Conservation (phyloP, 1,140 invertebrate species). For the Heliothis subflexa region DNA sequence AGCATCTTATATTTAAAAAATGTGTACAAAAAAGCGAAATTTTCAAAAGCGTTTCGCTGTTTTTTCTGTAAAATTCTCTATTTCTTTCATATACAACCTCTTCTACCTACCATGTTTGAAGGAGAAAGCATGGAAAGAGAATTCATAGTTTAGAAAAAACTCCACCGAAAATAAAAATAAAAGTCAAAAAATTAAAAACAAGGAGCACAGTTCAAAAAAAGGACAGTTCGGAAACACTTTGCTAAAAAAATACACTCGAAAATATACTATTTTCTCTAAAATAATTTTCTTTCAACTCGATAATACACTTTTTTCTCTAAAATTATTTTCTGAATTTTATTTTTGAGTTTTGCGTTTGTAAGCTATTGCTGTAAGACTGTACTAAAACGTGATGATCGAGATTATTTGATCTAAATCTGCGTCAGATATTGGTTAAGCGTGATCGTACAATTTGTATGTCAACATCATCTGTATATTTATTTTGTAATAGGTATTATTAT, state of each 20-base stretch:
- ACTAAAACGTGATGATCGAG: not conserved
- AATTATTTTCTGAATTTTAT: not conserved
- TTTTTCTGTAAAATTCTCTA: constrained; percentile 61
- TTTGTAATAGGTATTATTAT: not conserved
- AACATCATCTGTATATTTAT: not conserved
- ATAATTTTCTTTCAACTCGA: not conserved
- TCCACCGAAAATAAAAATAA: constrained; percentile 46
- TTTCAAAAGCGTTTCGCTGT: constrained; percentile 12
- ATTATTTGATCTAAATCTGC: constrained; percentile 7
- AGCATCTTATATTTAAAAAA: constrained; percentile 52
- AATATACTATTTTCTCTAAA: not conserved
- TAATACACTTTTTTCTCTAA: not conserved
- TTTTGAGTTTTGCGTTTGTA: constrained; percentile 16
- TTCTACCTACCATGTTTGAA: constrained; percentile 85
- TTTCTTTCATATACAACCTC: constrained; percentile 83
- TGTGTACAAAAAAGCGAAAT: constrained; percentile 38
- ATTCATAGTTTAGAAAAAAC: constrained; percentile 76
- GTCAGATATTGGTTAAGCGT: constrained; percentile 13
- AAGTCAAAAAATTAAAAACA: constrained; percentile 48
- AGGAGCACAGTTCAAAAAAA: constrained; percentile 53
- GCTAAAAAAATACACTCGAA: not conserved
- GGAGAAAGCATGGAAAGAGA: constrained; percentile 85
- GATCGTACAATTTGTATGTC: not conserved
- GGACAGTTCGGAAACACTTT: constrained; percentile 47
- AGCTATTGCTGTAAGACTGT: not conserved